These are phyloP conservation scores for Cydia strobilella DNA, from an alignment of 1,140 invertebrate species.

Conservation along the genomic window DNA sequence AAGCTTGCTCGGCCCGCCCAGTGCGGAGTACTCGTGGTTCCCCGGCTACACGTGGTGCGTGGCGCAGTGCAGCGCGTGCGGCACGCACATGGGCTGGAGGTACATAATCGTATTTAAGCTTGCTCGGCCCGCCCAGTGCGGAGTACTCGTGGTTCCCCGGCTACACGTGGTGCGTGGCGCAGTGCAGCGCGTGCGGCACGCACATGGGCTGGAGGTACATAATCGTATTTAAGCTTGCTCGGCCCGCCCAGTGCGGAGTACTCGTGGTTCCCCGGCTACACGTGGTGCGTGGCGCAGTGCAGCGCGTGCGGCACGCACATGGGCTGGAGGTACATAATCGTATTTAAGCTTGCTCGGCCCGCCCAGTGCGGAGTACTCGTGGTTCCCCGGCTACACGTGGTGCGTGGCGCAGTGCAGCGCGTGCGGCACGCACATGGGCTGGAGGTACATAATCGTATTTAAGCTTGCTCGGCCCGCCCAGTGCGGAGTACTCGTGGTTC, in stretches of 20 bases:
- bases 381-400: constrained; percentile 90
- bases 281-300: constrained; percentile 85
- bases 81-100: constrained; percentile 85
- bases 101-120: no score
- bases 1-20: constrained; percentile 32
- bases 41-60: constrained; percentile 88
- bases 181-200: constrained; percentile 82
- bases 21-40: constrained; percentile 85
- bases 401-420: constrained; percentile 81
- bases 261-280: constrained; percentile 89
- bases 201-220: constrained; percentile 86
- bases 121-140: constrained; percentile 80
- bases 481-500: constrained; percentile 85
- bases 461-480: constrained; percentile 31
- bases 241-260: constrained; percentile 68
- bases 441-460: constrained; percentile 41
- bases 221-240: no score
- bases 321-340: constrained; percentile 39
- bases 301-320: constrained; percentile 81
- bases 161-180: constrained; percentile 87
- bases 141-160: constrained; percentile 92
- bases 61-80: constrained; percentile 81
- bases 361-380: constrained; percentile 80
- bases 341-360: not conserved
- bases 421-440: constrained; percentile 82